These are phyloP conservation scores for Tetropium fuscum DNA, from an alignment of 2,888 invertebrate species.

Conservation along the genomic window DNA sequence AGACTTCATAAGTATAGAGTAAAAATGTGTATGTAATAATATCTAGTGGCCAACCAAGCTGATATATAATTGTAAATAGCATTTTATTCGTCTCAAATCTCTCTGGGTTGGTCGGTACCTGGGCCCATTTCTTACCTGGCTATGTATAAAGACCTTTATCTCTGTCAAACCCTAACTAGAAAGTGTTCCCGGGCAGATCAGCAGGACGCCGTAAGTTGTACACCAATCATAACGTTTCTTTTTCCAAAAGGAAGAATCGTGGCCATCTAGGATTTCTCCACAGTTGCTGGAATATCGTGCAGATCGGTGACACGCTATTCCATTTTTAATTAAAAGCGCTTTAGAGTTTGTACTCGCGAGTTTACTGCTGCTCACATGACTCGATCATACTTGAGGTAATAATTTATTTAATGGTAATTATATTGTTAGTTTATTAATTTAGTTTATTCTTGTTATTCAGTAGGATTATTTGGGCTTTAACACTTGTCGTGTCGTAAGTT, in stretches of 20 bases:
- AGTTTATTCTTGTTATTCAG: too few species aligned
- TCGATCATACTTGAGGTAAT: too few species aligned
- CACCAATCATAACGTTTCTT: slow-evolving; percentile 53
- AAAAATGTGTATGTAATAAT: too few species aligned
- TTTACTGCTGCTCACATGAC: too few species aligned
- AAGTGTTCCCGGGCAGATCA: slow-evolving; percentile 48
- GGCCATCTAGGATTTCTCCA: slow-evolving; percentile 42
- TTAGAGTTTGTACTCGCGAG: slow-evolving; percentile 35
- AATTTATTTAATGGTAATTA: slow-evolving; percentile 22
- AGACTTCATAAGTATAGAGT: too few species aligned
- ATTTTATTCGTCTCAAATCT: too few species aligned
- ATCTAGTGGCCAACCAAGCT: too few species aligned
- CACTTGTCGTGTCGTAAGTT: too few species aligned
- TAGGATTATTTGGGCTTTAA: too few species aligned
- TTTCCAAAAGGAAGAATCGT: slow-evolving; percentile 37
- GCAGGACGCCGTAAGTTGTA: slow-evolving; percentile 51
- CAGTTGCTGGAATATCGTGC: slow-evolving; percentile 44
- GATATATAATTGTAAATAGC: too few species aligned
- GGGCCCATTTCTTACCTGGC: slow-evolving; percentile 41
- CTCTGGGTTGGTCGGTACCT: slow-evolving; percentile 34
- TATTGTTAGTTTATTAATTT: slow-evolving; percentile 16
- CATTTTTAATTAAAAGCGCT: slow-evolving; percentile 34
- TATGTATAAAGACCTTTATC: slow-evolving; percentile 53
- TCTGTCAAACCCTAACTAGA: slow-evolving; percentile 52
- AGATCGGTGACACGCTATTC: slow-evolving; percentile 41